Evolutionary conservation across 2,888 invertebrate genomes (phyloP).

Genomic region (Drosophila atroscutellata): DNA sequence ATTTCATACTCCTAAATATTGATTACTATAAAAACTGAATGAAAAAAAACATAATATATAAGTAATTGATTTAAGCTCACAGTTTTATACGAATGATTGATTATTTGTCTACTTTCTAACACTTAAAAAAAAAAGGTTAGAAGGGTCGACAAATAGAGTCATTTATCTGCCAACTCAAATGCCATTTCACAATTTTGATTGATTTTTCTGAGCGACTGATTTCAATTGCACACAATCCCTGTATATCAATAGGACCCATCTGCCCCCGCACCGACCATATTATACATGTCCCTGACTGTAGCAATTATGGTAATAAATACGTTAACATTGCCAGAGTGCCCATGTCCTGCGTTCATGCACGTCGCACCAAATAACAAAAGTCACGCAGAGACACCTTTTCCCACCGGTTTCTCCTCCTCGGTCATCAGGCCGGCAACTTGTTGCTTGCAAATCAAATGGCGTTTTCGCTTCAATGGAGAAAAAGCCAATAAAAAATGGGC

Average conservation of each 20-base stretch:
- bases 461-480: slow-evolving; percentile 71
- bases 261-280: too few relatives aligned
- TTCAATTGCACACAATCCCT: slow-evolving; percentile 56
- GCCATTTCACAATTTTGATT: slow-evolving; percentile 56
- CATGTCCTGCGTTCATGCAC: slow-evolving; percentile 30
- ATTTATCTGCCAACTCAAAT: slow-evolving; percentile 36
- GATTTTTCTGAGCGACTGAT: slow-evolving; percentile 67
- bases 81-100: background rate
- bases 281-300: slow-evolving; percentile 12
- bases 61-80: background rate
- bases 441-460: slow-evolving; percentile 74
- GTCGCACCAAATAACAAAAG: slow-evolving; percentile 55
- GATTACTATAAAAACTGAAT: too few relatives aligned
- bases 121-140: background rate
- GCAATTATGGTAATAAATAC: slow-evolving; percentile 64
- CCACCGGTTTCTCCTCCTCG: slow-evolving; percentile 1
- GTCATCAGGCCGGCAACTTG: slow-evolving; percentile 52
- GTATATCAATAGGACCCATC: slow-evolving; percentile 11
- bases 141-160: background rate
- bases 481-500: slow-evolving; percentile 62
- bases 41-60: background rate
- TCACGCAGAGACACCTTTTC: slow-evolving; percentile 49
- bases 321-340: slow-evolving; percentile 31
- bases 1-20: too few relatives aligned
- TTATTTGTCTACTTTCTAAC: background rate